A percentile compares a stretch with the other conserved stretches of the same genome.
Evolutionary conservation across 2,888 invertebrate genomes (phyloP).

Genomic region (Dromius quadrimaculatus): DNA sequence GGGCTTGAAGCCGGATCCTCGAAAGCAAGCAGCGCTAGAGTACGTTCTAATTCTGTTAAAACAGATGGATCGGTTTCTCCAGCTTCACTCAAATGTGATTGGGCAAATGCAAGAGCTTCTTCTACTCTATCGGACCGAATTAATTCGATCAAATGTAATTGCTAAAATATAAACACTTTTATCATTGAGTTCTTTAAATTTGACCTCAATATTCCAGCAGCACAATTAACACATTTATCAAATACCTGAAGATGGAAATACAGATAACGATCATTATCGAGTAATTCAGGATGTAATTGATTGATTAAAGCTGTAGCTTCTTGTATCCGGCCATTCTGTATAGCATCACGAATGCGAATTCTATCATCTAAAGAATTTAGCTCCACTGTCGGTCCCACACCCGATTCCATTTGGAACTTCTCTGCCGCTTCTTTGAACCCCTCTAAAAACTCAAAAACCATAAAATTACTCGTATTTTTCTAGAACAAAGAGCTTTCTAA

Average conservation of each 20-base stretch:
- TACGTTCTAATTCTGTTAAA: constrained; percentile 88
- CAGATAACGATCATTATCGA: constrained; percentile 95
- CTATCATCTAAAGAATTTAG: constrained; percentile 90
- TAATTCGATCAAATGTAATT: constrained; percentile 89
- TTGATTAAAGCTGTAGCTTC: constrained; percentile 95
- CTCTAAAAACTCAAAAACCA: constrained; percentile 69
- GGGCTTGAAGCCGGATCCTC: constrained; percentile 96
- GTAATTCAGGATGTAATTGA: constrained; percentile 91
- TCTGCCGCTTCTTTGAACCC: constrained; percentile 97
- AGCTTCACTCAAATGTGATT: constrained; percentile 89
- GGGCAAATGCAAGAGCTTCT: constrained; percentile 90
- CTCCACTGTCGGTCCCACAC: constrained; percentile 82
- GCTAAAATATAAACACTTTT: constrained; percentile 69
- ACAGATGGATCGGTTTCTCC: constrained; percentile 84
- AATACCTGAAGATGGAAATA: constrained; percentile 93
- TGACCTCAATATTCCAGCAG: neutral
- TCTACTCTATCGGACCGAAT: constrained; percentile 88
- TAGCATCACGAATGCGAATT: constrained; percentile 92
- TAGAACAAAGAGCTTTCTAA: constrained; percentile 63
- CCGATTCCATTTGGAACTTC: constrained; percentile 95
- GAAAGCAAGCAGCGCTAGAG: constrained; percentile 94
- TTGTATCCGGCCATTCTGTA: constrained; percentile 91
- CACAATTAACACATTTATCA: too few species aligned
- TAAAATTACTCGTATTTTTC: too few species aligned
- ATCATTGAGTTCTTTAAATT: too few species aligned